These are phyloP conservation scores for Drosophila insularis DNA, from an alignment of 1,140 invertebrate species.

Conservation along the genomic window DNA sequence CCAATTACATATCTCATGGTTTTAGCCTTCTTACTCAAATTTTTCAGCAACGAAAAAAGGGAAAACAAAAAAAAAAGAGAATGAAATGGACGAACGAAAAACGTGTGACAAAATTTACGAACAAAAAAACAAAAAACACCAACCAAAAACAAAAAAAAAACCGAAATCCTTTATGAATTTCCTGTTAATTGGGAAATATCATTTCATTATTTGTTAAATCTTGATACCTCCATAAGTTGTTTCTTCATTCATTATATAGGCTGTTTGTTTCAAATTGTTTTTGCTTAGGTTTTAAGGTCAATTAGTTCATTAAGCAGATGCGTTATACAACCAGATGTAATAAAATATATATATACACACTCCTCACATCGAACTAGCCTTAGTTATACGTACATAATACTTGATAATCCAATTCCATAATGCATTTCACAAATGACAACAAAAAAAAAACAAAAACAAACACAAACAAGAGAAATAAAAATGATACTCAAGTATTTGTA, in stretches of 20 bases:
- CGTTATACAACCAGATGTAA: constrained; percentile 57
- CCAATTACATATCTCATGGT: constrained; percentile 46
- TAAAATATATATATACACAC: constrained; percentile 29
- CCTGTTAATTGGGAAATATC: neutral
- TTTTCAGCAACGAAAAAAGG: constrained; percentile 19
- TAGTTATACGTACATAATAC: constrained; percentile 45
- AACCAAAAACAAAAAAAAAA: constrained; percentile 14
- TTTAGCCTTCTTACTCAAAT: constrained; percentile 37
- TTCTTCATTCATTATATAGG: constrained; percentile 58
- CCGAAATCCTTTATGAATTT: constrained; percentile 10
- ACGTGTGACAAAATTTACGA: constrained; percentile 76
- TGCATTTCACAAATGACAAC: constrained; percentile 62
- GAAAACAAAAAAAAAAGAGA: neutral
- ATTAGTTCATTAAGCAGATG: constrained; percentile 70
- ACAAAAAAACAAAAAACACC: constrained; percentile 20
- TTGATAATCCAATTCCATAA: constrained; percentile 38
- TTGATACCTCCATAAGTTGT: constrained; percentile 72
- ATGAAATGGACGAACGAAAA: constrained; percentile 12
- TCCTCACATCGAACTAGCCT: constrained; percentile 50
- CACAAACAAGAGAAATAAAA: constrained; percentile 34
- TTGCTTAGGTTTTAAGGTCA: constrained; percentile 64
- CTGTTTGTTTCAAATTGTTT: constrained; percentile 80
- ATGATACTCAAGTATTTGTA: constrained; percentile 74
- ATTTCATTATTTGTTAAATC: constrained; percentile 47
- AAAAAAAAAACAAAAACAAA: constrained; percentile 25